Conservation (phyloP, 2,797 vertebrate genomes). For the Rhinatrema bivittatum region DNA sequence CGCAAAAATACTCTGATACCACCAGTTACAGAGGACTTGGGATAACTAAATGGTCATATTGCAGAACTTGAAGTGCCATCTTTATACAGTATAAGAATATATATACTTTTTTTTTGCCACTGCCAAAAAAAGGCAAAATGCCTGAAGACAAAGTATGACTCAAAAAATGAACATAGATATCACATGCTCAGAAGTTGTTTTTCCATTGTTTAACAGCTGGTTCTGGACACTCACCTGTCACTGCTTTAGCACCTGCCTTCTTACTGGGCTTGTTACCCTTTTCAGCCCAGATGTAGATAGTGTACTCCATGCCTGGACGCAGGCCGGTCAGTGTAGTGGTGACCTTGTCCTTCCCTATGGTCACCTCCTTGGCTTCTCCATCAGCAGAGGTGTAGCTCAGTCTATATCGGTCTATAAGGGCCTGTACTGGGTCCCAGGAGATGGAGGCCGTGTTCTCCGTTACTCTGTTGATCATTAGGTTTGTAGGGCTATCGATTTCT, state of each 20-base stretch:
- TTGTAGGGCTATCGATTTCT: conserved; percentile 60
- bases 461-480: conserved; percentile 50
- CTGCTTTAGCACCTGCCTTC: conserved; percentile 48
- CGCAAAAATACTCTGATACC: too few relatives aligned
- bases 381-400: conserved; percentile 56
- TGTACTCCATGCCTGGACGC: conserved; percentile 57
- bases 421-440: conserved; percentile 61
- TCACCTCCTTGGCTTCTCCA: conserved; percentile 48
- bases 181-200: too few relatives aligned
- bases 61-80: neutral
- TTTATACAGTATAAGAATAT: too few relatives aligned
- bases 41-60: too few relatives aligned
- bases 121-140: neutral
- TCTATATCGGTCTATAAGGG: conserved; percentile 59
- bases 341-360: conserved; percentile 43
- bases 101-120: neutral
- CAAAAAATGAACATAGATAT: too few relatives aligned
- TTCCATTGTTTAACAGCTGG: too few relatives aligned
- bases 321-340: conserved; percentile 51
- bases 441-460: conserved; percentile 57
- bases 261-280: conserved; percentile 59
- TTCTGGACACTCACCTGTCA: conserved; percentile 67
- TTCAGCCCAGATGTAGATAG: conserved; percentile 60
- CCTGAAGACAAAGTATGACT: too few relatives aligned
- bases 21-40: too few relatives aligned